Conservation (phyloP, 2,113 vertebrate genomes). For the Gasterosteus aculeatus region DNA sequence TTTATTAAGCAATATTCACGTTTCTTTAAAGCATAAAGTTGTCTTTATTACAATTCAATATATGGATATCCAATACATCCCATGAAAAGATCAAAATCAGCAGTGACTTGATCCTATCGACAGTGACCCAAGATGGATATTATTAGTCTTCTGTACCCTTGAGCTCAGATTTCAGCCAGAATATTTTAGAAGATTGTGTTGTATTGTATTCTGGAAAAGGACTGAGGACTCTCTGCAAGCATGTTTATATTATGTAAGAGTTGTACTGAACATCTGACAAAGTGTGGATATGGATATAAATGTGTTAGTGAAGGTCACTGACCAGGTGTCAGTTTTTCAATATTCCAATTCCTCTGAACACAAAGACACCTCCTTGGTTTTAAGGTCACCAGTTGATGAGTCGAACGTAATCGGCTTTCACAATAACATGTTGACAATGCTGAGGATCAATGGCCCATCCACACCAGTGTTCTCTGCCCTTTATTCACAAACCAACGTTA, state of each 20-base stretch:
- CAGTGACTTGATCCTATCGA: background rate
- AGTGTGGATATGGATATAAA: too few relatives aligned
- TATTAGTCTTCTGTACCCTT: background rate
- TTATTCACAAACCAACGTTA: conserved; percentile 64
- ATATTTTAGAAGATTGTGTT: background rate
- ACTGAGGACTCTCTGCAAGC: background rate
- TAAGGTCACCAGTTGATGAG: conserved; percentile 54
- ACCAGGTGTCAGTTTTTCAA: too few relatives aligned
- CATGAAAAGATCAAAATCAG: background rate
- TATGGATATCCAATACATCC: background rate
- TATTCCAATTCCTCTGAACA: background rate
- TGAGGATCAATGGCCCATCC: conserved; percentile 51
- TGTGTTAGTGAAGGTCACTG: too few relatives aligned
- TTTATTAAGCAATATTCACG: background rate
- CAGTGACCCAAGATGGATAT: background rate
- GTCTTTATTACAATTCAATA: background rate
- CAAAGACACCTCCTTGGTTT: conserved; percentile 49
- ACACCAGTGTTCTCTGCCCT: conserved; percentile 37
- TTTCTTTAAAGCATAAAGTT: background rate
- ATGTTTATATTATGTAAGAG: too few relatives aligned
- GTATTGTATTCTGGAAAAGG: background rate
- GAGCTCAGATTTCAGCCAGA: background rate
- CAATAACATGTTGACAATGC: conserved; percentile 55
- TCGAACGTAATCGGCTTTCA: conserved; percentile 57
- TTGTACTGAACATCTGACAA: too few relatives aligned